Base-by-base conservation (phyloP, 1,140 invertebrate species). In the Diorhabda elongata region DNA sequence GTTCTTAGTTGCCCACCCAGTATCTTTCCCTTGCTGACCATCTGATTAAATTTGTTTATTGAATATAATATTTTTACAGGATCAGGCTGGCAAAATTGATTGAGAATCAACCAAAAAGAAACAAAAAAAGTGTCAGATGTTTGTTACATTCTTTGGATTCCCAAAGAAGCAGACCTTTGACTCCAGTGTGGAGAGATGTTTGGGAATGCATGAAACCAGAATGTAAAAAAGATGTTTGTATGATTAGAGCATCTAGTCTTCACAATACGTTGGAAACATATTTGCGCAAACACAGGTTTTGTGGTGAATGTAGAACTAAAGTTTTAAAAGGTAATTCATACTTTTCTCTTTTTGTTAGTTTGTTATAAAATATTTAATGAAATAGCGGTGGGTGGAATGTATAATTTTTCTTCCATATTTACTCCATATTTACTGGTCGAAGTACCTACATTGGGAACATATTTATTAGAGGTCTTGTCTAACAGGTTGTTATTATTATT, bases 221-320 rank as follows among this genome's bases (percentile, higher is more conserved):
- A 58, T 96, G 94, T 76, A 85, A 90, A 65, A 91, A 93, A 77
- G 91, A 96, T 82, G 88, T 96, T 61, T 90, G 93, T 52, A 86
- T 95, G 9, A 91, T 97, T 67, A 92, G 96, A 79, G 89, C 90
- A 67, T 88, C 91, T 76, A 90, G 88, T 68, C 82, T 97, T 66
- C 88, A 94, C 73, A 87, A 89, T 67, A 96, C 94, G 7, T 84
- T 97, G 3, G 93, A 96, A 75, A 92, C 89, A 69, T 97, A 97
- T 83, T 84, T 97, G 52, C 86, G 90, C 67, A 97, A 97, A 84
- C 94, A 97, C 81, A 89, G 94, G 77, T 97, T 97, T 83, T 97
- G 94, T 79, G 88, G 89, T 2, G 95, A 96, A 80, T 97, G 95
- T 79, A 91, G 94, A 68, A 93, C 93, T 69, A 97, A 96, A 85